Percentiles rank a stretch among this genome's conserved stretches.
phyloP scores from a whole-genome alignment of 1,140 invertebrate genomes.

The Reticulitermes speratus region DNA sequence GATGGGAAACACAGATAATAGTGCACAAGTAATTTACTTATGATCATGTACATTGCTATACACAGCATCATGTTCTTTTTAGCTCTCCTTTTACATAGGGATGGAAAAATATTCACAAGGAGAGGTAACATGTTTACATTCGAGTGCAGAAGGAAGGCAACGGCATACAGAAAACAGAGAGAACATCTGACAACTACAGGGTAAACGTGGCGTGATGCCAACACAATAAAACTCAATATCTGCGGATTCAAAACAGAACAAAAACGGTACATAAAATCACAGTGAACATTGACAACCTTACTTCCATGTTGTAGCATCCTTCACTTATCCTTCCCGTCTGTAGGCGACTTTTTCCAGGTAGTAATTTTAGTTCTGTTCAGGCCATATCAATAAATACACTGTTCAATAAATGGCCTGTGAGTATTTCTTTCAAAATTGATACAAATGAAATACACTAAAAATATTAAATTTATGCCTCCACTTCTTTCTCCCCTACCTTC shows the following conservation, averaged over 20 bases:
- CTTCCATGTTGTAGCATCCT: neutral
- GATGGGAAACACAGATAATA: neutral
- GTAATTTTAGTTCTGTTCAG: neutral
- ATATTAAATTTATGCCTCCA: conserved; percentile 38
- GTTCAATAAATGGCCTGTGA: conserved; percentile 46
- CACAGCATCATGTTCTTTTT: neutral
- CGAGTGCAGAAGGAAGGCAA: neutral
- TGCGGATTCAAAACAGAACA: neutral
- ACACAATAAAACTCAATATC: neutral
- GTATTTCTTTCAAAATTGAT: conserved; percentile 41
- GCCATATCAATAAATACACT: conserved; percentile 56
- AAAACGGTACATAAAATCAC: neutral
- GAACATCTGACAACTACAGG: neutral
- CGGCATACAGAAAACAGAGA: neutral
- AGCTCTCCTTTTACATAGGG: neutral
- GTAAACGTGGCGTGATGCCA: neutral
- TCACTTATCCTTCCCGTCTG: neutral
- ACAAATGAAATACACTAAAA: conserved; percentile 7
- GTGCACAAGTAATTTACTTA: neutral
- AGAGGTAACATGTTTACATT: neutral
- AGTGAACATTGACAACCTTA: neutral
- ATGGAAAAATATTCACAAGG: conserved; percentile 7
- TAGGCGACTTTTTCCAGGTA: neutral
- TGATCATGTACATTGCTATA: neutral
- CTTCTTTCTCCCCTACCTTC: conserved; percentile 85